Evolutionary conservation across 2,113 vertebrate genomes (phyloP), one percentile per base, ranked within the genome.

Genomic region (Pollachius pollachius): DNA sequence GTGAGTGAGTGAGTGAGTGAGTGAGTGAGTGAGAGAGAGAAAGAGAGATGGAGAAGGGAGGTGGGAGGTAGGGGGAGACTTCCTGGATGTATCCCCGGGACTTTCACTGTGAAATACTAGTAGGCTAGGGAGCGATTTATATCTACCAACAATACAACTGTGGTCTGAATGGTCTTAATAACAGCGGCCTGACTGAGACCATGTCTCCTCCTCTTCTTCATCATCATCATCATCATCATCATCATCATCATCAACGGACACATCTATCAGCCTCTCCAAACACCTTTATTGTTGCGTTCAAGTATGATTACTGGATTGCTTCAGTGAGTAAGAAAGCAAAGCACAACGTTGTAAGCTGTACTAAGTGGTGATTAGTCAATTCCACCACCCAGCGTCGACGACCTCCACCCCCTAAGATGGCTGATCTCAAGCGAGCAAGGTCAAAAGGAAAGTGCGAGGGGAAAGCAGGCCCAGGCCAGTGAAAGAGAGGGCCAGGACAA

Each of bases 101-200:
- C 67, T 75, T 48, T 23, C 8, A 37, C 75, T 63, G 64, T 52
- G 73, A 77, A 84, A 77, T 77, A 75, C 76, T 82, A 82, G 67
- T 72, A 76, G 70, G 77, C 70, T 75, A 71, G 70, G 62, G 54
- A 76, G 75, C 75, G 81, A 81, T 87, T 86, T 80, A 80, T 79
- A 72, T 84, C 80, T 76, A 85, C 87, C 86, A 85, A 85, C 61
- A 78, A 83, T 80, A 52, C 62, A 77, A 81, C 69, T 57, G 18
- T 15, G 68, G 78, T 61, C 70, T 81, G 73, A 87, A 77, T 75
- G 71, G 62, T 64, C 82, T 81, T 75, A 84, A 84, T 84, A 84
- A 52, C 41, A 48, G 54, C 34, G 41, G 17, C 18, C 64, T 65
- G 18, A 3, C 12, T 13, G 18, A 65, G 12, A 62, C 23, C 21